Conservation (phyloP, 2,888 invertebrate genomes). For the Lissocephala sabroskyi region DNA sequence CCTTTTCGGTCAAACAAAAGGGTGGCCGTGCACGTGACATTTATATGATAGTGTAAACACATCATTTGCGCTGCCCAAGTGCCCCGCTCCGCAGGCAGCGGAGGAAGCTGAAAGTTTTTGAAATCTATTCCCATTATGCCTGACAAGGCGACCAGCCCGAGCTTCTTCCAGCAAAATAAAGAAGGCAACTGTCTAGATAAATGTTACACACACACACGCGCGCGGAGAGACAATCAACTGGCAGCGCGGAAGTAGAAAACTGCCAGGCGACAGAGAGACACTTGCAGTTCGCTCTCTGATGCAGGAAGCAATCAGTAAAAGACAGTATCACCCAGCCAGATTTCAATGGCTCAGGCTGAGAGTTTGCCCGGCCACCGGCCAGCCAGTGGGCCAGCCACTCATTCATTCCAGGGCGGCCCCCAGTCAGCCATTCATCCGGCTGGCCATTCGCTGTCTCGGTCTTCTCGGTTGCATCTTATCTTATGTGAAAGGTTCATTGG, state of each 20-base stretch:
- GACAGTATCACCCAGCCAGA: constrained; percentile 58
- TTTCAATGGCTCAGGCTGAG: constrained; percentile 43
- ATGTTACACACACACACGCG: constrained; percentile 30
- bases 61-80: constrained; percentile 64
- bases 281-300: constrained; percentile 1
- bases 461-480: no score
- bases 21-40: constrained; percentile 57
- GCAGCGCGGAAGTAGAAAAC: background rate
- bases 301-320: constrained; percentile 68
- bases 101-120: constrained; percentile 44
- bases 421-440: no score
- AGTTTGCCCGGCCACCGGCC: constrained; percentile 28
- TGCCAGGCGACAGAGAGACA: no score
- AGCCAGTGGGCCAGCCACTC: constrained; percentile 27
- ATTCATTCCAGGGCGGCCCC: constrained; percentile 13
- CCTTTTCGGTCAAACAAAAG: constrained; percentile 48
- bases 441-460: no score
- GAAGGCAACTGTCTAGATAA: constrained; percentile 62
- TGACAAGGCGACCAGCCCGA: constrained; percentile 26
- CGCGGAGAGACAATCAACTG: background rate
- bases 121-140: constrained; percentile 60
- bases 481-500: constrained; percentile 65
- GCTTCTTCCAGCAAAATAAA: constrained; percentile 18
- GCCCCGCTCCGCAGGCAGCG: constrained; percentile 3
- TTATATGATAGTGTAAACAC: constrained; percentile 66